phyloP scores from a whole-genome alignment of 2,113 vertebrate species.

The Macquaria ambigua region DNA sequence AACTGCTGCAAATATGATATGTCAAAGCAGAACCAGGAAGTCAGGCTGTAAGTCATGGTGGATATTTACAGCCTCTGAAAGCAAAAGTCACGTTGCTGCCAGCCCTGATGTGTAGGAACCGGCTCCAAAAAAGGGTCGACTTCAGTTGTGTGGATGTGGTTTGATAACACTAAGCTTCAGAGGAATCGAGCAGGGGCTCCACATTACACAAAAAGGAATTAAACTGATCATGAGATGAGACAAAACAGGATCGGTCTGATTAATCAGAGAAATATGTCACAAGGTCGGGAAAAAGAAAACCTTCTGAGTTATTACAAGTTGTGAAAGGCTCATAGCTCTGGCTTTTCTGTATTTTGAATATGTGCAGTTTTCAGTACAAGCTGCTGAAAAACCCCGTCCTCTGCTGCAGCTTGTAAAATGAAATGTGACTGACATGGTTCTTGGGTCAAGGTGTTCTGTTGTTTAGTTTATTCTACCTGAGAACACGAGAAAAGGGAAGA shows the following conservation, averaged over 20 bases:
- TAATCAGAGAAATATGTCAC: no score
- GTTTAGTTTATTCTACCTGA: constrained; percentile 10
- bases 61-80: no score
- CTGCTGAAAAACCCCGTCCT: not conserved
- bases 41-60: no score
- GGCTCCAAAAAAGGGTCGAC: no score
- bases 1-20: no score
- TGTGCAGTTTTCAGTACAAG: not conserved
- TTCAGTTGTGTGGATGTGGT: not conserved
- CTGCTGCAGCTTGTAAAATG: constrained; percentile 13
- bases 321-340: not conserved
- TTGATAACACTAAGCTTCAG: not conserved
- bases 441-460: not conserved
- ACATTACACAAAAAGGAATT: not conserved
- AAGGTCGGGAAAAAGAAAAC: no score
- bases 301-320: no score
- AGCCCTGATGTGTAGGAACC: no score
- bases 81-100: no score
- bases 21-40: no score
- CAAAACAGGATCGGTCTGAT: not conserved
- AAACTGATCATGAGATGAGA: not conserved
- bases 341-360: not conserved
- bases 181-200: not conserved
- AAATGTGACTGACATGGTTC: not conserved
- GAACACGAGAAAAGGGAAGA: not conserved